phyloP scores from a whole-genome alignment of 2,113 vertebrate species.

The Clarias magur region DNA sequence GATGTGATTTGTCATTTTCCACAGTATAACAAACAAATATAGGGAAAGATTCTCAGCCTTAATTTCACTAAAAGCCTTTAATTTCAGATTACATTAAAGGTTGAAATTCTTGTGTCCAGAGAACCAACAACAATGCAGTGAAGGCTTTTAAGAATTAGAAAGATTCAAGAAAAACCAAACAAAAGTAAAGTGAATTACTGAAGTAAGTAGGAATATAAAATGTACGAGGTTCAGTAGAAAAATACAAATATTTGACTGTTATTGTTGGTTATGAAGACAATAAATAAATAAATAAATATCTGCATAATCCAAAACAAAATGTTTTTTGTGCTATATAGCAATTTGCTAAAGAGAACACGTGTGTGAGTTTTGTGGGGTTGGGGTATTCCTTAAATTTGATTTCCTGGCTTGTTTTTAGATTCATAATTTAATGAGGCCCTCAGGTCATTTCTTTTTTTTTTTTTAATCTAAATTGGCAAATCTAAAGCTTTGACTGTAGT shows the following conservation, averaged over 20 bases:
- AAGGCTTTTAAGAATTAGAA: no score
- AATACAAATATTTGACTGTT: neutral
- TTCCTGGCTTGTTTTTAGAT: neutral
- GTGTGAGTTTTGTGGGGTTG: neutral
- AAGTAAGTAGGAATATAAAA: no score
- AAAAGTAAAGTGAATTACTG: no score
- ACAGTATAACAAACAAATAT: neutral
- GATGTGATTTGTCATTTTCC: conserved; percentile 23
- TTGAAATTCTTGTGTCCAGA: no score
- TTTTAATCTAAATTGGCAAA: neutral
- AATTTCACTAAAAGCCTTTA: neutral
- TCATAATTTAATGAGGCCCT: neutral
- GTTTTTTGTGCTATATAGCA: neutral
- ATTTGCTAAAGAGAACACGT: neutral
- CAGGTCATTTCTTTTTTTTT: neutral
- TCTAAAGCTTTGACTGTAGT: neutral
- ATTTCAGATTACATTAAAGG: neutral
- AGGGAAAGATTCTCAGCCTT: no score
- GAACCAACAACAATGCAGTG: no score
- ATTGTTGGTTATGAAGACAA: neutral
- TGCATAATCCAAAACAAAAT: neutral
- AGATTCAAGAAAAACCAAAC: no score
- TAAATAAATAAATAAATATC: neutral
- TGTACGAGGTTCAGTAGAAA: no score
- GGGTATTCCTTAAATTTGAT: neutral